Evolutionary conservation across 2,797 vertebrate genomes (phyloP), one percentile per base, ranked within the genome.

Genomic region (Capromys pilorides): DNA sequence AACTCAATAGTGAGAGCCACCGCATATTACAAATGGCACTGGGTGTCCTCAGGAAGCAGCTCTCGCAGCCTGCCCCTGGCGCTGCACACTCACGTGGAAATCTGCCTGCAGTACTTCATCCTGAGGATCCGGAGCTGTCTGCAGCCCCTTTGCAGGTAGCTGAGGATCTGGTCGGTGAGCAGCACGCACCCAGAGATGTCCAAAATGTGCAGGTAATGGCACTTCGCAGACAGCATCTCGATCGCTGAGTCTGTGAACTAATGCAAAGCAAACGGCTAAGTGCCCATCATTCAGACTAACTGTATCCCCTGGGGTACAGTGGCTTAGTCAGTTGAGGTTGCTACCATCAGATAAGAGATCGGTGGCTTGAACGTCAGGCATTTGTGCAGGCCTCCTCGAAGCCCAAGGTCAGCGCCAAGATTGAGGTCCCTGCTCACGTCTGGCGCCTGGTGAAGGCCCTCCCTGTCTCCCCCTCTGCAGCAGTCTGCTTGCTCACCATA

Each of bases 161-260:
- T 96, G 69, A 98, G 85, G 33, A 97, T 95, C 95, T 97, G 97
- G 95, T 99, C 99, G 28, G 98, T 99, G 93, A 99, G 98, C 81
- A 96, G 97, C 94, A 98, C 28, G 66, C 98, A 99, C 79, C 98
- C 98, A 4, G 98, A 99, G 94, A 99, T 96, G 54, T 99, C 98
- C 88, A 99, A 98, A 94, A 98, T 98, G 77, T 95, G 97, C 90
- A 99, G 98, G 91, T 98, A 98, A 97, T 62, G 96, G 96, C 98
- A 98, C 89, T 97, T 98, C 77, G 97, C 97, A 0, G 98, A 97
- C 96, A 99, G 96, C 54, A 98, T 97, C 90, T 99, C 98, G 87
- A 99, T 94, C 0, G 97, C 97, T 79, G 93, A 91, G 31, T 99
- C 98, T 5, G 98, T 99, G 97, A 99, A 98, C 99, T 99, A 97